Evolutionary conservation across 2,888 invertebrate genomes (phyloP).

Genomic region (Augochlorella aurata): DNA sequence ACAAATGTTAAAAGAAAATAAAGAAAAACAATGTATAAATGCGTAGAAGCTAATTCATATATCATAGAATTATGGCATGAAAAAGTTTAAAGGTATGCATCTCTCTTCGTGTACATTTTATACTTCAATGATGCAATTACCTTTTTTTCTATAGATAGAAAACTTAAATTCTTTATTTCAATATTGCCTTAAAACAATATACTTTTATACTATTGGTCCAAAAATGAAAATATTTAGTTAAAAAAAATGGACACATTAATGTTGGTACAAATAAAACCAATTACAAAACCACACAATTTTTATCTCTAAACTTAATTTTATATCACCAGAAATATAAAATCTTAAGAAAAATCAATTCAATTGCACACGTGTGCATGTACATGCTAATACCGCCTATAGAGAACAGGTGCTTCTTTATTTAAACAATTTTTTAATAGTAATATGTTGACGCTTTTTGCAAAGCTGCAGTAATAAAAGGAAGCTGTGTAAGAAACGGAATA

Average conservation of each 20-base stretch:
- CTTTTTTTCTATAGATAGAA: background rate
- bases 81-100: background rate
- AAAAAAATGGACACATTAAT: background rate
- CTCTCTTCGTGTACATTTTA: slow-evolving; percentile 1
- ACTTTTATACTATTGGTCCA: background rate
- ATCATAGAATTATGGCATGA: slow-evolving; percentile 24
- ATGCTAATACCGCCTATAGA: background rate
- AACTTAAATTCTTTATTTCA: background rate
- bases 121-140: background rate
- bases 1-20: slow-evolving; percentile 2
- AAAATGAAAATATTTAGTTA: background rate
- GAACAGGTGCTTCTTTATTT: slow-evolving; percentile 17
- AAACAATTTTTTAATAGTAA: background rate
- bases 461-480: background rate
- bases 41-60: background rate
- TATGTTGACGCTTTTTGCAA: slow-evolving; percentile 8
- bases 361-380: background rate
- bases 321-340: background rate
- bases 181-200: background rate
- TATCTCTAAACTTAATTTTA: background rate
- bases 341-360: background rate
- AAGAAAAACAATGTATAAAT: background rate
- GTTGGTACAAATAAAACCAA: slow-evolving; percentile 2
- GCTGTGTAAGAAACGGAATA: background rate
- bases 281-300: background rate